A percentile compares a stretch with the other conserved stretches of the same genome.
Conservation (phyloP, 2,888 invertebrate genomes). For the Argyresthia albistria region DNA sequence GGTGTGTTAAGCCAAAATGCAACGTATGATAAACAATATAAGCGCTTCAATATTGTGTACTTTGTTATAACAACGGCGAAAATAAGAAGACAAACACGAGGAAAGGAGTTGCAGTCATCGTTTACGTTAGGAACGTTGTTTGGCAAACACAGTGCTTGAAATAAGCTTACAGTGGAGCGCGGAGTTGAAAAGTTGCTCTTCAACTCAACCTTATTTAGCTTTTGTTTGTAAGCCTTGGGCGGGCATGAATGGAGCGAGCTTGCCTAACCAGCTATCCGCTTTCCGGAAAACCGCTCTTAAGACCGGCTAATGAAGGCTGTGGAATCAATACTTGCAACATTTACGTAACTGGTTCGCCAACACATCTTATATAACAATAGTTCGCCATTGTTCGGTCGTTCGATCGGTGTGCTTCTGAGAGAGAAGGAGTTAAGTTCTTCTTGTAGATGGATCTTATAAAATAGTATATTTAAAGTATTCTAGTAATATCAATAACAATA, state of each 20-base stretch:
- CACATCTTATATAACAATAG: too few species aligned
- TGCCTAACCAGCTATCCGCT: background rate
- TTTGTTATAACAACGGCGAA: conserved; percentile 37
- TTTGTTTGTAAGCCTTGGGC: conserved; percentile 5
- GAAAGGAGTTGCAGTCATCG: conserved; percentile 41
- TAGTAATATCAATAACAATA: too few species aligned
- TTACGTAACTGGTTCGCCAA: too few species aligned
- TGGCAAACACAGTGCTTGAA: conserved; percentile 35
- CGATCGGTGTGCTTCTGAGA: too few species aligned
- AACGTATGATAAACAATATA: too few species aligned
- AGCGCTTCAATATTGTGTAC: background rate
- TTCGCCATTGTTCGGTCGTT: too few species aligned
- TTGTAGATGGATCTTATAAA: too few species aligned
- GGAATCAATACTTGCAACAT: background rate
- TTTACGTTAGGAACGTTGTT: conserved; percentile 42
- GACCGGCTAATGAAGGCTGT: too few species aligned
- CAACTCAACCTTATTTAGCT: conserved; percentile 15
- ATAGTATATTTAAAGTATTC: too few species aligned
- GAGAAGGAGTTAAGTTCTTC: too few species aligned
- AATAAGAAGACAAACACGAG: conserved; percentile 47
- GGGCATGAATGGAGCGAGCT: background rate
- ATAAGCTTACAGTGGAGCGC: conserved; percentile 32
- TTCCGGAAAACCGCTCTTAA: too few species aligned
- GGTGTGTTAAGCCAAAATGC: too few species aligned
- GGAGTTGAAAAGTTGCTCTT: conserved; percentile 34